These are phyloP conservation scores for Flexamia atlantica DNA, from an alignment of 2,888 invertebrate genomes.

Conservation along the genomic window DNA sequence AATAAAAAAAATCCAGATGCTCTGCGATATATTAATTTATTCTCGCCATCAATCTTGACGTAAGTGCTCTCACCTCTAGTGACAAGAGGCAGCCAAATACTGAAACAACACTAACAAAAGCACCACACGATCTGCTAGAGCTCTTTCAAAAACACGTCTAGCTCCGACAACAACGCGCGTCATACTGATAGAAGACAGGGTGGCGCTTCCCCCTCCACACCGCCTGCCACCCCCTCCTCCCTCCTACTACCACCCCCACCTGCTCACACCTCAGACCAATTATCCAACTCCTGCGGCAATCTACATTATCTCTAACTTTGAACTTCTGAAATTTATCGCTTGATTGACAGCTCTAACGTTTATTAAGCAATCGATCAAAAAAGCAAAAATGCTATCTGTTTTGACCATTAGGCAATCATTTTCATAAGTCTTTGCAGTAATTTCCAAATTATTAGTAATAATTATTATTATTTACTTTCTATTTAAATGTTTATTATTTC, in stretches of 20 bases:
- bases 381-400: too few species aligned
- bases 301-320: constrained; percentile 19
- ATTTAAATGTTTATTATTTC: too few species aligned
- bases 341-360: neutral
- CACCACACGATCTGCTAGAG: neutral
- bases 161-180: neutral
- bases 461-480: too few species aligned
- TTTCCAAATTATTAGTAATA: too few species aligned
- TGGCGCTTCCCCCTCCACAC: neutral
- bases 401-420: too few species aligned
- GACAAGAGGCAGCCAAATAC: neutral
- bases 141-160: neutral
- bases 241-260: neutral
- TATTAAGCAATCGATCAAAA: neutral
- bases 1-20: too few species aligned
- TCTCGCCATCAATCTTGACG: too few species aligned
- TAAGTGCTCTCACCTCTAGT: too few species aligned
- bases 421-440: too few species aligned
- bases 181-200: constrained; percentile 11
- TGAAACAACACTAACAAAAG: constrained; percentile 6
- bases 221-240: neutral
- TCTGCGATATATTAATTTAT: too few species aligned
- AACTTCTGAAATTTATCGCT: constrained; percentile 22
- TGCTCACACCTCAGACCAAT: constrained; percentile 21
- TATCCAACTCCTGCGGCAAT: constrained; percentile 34